Conservation (phyloP, 1,140 invertebrate genomes). For the Cephus cinctus region DNA sequence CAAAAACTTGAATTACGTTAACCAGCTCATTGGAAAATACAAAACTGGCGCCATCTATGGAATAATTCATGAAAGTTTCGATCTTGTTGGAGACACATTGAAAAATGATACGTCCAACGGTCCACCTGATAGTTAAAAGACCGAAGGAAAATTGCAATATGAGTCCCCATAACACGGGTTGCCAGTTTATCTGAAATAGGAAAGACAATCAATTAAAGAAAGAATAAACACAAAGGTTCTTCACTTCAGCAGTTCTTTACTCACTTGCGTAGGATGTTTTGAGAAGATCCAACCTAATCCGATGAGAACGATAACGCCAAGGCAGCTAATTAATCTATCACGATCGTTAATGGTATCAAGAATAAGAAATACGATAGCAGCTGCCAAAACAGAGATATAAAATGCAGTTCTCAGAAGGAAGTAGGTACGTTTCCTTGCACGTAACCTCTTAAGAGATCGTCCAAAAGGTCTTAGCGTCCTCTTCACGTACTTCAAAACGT, state of each 20-base stretch:
- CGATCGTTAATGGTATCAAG: slow-evolving; percentile 65
- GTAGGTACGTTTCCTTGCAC: slow-evolving; percentile 11
- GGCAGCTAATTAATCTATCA: slow-evolving; percentile 65
- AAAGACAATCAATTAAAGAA: slow-evolving; percentile 8
- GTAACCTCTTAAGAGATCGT: slow-evolving; percentile 4
- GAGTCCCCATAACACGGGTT: slow-evolving; percentile 76
- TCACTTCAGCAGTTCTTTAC: slow-evolving; percentile 19
- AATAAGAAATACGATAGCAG: slow-evolving; percentile 60
- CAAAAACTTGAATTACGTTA: slow-evolving; percentile 65
- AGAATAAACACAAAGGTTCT: slow-evolving; percentile 10
- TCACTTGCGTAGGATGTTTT: slow-evolving; percentile 59
- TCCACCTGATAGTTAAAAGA: slow-evolving; percentile 82
- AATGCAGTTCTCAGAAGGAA: slow-evolving; percentile 18
- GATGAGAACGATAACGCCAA: slow-evolving; percentile 62
- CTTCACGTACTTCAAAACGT: too few species aligned
- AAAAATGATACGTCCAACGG: slow-evolving; percentile 73
- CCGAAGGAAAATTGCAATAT: slow-evolving; percentile 85
- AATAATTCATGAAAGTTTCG: slow-evolving; percentile 76
- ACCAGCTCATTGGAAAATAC: slow-evolving; percentile 79
- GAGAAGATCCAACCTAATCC: slow-evolving; percentile 63
- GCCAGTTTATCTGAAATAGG: slow-evolving; percentile 67
- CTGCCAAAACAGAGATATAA: slow-evolving; percentile 46
- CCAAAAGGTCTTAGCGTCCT: too few species aligned
- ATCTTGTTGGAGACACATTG: slow-evolving; percentile 79
- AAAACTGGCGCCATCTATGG: slow-evolving; percentile 77